Evolutionary conservation across 2,797 vertebrate genomes (phyloP), one percentile per base, ranked within the genome.

Genomic region (Sebastes dallii): DNA sequence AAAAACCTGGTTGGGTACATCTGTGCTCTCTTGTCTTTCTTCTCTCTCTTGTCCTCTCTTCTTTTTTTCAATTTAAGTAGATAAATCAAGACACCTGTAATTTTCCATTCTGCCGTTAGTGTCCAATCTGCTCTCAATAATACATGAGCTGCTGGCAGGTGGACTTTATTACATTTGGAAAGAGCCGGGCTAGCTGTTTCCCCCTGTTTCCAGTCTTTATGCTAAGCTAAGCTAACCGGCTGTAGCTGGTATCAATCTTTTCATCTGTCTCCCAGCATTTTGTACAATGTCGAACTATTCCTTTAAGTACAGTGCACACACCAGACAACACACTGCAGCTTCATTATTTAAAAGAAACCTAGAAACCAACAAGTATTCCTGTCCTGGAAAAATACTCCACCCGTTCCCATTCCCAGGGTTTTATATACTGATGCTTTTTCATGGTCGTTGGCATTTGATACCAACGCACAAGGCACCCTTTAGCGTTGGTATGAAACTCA

Each of bases 1-100:
- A 96, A 96, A 95, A 87, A 92, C 94, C 94, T 94, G 87, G 95
- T 92, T 95, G 95, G 96, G 93, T 95, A 94, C 85, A 89, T 83
- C 56, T 89, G 78, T 86, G 65, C 70, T 74, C 72, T 79, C 64
- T 65, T 89, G 84, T 89, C 22, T 88, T 90, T 68, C 55, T 20
- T 18, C 18, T 20, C 70, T 74, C 71, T 79, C 61, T 64, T 89
- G 82, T 89, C n/a, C 88, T 89, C 64, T 60, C 36, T 83, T 50
- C 39, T 42, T 55, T 32, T 18, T 52, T 60, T 70, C 7, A 14
- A 18, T 54, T 25, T 0, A 18, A 39, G 11, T 24, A 24, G 11
- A 30, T 39, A n/a, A 55, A 24, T 65, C 27, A 73, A 46, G 3
- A 60, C 9, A 42, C 4, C 8, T 66, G 20, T 20, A 16, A 52